Evolutionary conservation across 2,888 invertebrate genomes (phyloP).

Genomic region (Xestia sexstrigata): DNA sequence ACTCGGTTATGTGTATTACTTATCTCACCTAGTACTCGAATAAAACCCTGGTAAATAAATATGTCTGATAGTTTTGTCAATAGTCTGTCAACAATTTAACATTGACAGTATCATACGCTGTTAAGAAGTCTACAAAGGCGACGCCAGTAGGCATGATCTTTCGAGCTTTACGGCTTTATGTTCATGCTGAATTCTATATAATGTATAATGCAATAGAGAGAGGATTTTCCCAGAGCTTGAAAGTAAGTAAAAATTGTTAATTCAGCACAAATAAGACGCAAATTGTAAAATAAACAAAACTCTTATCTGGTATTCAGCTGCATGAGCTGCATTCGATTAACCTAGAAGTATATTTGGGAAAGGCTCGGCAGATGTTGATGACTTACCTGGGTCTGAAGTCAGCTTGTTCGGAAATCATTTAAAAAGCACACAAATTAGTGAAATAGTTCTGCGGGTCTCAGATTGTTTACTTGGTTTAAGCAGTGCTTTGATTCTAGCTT

Average conservation of each 20-base stretch:
- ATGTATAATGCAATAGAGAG: not conserved
- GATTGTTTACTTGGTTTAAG: not conserved
- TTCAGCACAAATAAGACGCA: not conserved
- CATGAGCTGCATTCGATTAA: not conserved
- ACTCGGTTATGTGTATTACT: not conserved
- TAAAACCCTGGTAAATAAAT: not conserved
- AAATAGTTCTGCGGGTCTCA: not conserved
- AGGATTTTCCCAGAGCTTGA: not conserved
- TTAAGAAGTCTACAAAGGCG: not conserved
- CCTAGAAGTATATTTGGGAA: not conserved
- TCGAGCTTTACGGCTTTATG: not conserved
- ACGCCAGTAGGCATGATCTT: not conserved
- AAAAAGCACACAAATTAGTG: not conserved
- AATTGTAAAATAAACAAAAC: slow-evolving; percentile 2
- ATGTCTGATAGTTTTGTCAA: not conserved
- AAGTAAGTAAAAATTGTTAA: not conserved
- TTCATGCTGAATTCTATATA: not conserved
- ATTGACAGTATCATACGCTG: slow-evolving; percentile 2
- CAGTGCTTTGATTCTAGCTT: not conserved
- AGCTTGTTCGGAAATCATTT: not conserved
- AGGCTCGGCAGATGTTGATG: not conserved
- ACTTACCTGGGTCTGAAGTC: not conserved
- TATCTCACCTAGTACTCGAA: not conserved
- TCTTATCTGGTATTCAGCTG: not conserved
- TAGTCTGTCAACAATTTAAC: not conserved